Evolutionary conservation across 2,888 invertebrate genomes (phyloP).

Genomic region (Drosophila buzzatii): DNA sequence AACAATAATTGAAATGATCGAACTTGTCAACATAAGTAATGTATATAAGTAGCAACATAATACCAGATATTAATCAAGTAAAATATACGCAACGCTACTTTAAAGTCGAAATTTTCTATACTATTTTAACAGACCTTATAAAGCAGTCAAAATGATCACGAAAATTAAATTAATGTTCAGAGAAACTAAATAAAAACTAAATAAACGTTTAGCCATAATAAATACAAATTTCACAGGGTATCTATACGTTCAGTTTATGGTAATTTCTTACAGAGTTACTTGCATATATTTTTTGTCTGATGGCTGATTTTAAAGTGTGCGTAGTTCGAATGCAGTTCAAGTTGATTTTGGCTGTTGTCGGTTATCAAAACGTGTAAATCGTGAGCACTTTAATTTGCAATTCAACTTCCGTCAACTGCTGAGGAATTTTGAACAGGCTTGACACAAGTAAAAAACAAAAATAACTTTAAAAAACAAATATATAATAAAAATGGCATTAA

Average conservation of each 20-base stretch:
- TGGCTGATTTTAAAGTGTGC: conserved; percentile 36
- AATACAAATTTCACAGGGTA: neutral
- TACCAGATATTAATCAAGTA: no score
- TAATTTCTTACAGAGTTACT: neutral
- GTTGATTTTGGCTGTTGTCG: conserved; percentile 35
- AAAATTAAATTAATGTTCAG: neutral
- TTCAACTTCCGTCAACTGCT: conserved; percentile 74
- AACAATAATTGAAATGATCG: no score
- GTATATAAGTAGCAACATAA: no score
- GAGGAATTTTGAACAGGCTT: conserved; percentile 57
- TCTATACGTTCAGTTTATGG: neutral
- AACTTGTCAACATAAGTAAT: no score
- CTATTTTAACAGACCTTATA: neutral
- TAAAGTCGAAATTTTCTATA: neutral
- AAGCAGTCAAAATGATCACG: neutral
- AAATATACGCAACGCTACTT: neutral
- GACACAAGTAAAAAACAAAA: conserved; percentile 18
- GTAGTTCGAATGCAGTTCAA: conserved; percentile 60
- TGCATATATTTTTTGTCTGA: conserved; percentile 1
- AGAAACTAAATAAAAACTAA: neutral
- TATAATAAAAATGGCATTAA: conserved; percentile 40
- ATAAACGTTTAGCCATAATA: neutral
- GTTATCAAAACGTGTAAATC: conserved; percentile 53
- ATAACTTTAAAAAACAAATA: conserved; percentile 3
- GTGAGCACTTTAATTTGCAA: conserved; percentile 68